phyloP scores from a whole-genome alignment of 2,113 vertebrate species.

The Ciconia maguari region DNA sequence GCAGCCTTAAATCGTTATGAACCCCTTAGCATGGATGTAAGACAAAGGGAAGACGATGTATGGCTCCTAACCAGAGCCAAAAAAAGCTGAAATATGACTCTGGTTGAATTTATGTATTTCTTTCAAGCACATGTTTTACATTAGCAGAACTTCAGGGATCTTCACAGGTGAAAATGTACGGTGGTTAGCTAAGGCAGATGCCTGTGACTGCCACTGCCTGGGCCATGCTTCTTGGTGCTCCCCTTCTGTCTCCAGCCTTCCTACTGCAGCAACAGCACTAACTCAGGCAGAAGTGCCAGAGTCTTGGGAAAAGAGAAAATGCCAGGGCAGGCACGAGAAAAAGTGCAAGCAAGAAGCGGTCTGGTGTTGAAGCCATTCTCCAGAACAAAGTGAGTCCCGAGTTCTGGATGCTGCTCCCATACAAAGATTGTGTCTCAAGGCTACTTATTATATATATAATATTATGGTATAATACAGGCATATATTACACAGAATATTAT shows the following conservation, averaged over 20 bases:
- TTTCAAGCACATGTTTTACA: background rate
- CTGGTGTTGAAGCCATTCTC: background rate
- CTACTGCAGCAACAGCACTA: background rate
- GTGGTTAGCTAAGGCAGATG: background rate
- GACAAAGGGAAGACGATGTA: background rate
- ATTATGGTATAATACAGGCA: background rate
- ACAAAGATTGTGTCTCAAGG: background rate
- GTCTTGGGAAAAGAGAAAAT: background rate
- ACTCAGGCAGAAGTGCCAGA: background rate
- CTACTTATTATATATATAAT: background rate
- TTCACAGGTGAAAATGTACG: background rate
- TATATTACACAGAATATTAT: background rate
- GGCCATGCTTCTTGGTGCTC: fast-evolving
- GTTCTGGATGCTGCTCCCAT: background rate
- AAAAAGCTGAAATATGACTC: background rate
- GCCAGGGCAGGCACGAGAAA: background rate
- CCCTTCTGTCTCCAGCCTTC: background rate
- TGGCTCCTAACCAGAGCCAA: background rate
- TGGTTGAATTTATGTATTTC: background rate
- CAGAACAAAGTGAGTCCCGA: background rate
- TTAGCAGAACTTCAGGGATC: background rate
- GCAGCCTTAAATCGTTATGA: background rate
- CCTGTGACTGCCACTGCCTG: background rate
- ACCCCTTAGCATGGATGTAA: background rate
- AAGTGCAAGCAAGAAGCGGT: background rate